These are phyloP conservation scores for Drepana arcuata DNA, from an alignment of 1,140 invertebrate genomes.

Conservation along the genomic window DNA sequence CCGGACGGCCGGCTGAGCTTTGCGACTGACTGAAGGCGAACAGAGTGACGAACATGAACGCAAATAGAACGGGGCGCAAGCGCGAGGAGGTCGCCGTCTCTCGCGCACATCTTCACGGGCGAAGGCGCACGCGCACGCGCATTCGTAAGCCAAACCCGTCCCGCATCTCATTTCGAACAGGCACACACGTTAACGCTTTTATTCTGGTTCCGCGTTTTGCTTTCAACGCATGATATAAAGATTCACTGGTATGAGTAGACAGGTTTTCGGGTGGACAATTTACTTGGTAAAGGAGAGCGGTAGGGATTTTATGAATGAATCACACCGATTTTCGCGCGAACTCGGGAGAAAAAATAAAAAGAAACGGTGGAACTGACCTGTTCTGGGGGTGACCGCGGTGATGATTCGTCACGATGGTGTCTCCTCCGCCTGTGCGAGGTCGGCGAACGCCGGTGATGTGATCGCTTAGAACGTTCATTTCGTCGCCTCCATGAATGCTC, in stretches of 20 bases:
- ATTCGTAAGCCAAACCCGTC: conserved; percentile 59
- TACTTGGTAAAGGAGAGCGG: conserved; percentile 33
- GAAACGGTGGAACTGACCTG: conserved; percentile 58
- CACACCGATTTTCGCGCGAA: conserved; percentile 41
- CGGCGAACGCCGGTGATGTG: conserved; percentile 74
- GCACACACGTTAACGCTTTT: conserved; percentile 50
- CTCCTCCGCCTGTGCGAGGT: conserved; percentile 73
- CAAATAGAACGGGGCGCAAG: conserved; percentile 67
- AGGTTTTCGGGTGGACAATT: conserved; percentile 58
- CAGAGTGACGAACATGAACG: conserved; percentile 63
- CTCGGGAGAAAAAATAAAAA: conserved; percentile 32
- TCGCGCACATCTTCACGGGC: conserved; percentile 65
- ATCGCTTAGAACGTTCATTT: conserved; percentile 75
- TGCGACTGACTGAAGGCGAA: conserved; percentile 65
- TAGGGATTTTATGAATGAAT: conserved; percentile 40
- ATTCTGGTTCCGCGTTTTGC: conserved; percentile 52
- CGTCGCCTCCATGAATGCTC: conserved; percentile 75
- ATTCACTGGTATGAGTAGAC: conserved; percentile 19
- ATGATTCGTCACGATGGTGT: conserved; percentile 73
- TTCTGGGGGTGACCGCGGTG: conserved; percentile 65
- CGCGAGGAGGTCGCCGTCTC: conserved; percentile 66
- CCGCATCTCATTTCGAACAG: conserved; percentile 45
- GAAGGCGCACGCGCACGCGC: conserved; percentile 65
- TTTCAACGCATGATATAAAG: conserved; percentile 28
- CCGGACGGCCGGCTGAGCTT: conserved; percentile 62